Percentiles rank a stretch among this genome's conserved stretches.
phyloP scores from a whole-genome alignment of 2,888 invertebrate species.

The Tetragnatha montana region DNA sequence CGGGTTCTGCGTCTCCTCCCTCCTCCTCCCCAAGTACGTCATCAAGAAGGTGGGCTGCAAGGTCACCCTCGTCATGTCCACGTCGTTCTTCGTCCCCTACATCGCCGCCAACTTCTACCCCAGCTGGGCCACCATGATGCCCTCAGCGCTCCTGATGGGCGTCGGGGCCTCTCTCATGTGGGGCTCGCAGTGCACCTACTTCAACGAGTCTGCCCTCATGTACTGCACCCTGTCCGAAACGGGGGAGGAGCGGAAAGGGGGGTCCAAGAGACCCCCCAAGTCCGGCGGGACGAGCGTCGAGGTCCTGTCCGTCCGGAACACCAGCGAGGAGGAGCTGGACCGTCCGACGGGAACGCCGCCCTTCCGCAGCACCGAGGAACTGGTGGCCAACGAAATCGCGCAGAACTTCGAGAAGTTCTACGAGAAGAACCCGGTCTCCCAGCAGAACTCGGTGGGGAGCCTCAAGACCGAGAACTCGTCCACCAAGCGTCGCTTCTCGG shows the following conservation, averaged over 20 bases:
- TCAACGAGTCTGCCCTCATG: conserved; percentile 93
- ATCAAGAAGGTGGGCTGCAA: conserved; percentile 96
- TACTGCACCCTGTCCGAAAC: conserved; percentile 77
- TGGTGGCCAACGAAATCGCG: not conserved
- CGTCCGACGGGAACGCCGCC: not conserved
- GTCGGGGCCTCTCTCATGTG: conserved; percentile 97
- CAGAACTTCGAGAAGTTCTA: not conserved
- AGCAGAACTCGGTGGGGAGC: not conserved
- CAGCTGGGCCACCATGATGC: conserved; percentile 89
- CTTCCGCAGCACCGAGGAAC: not conserved
- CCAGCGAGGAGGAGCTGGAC: not conserved
- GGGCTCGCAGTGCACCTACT: conserved; percentile 98
- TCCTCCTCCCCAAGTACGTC: conserved; percentile 94
- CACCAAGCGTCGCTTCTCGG: not conserved
- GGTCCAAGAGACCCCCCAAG: not conserved
- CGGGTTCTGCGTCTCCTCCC: conserved; percentile 93
- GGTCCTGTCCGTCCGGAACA: not conserved
- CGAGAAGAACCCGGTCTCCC: not conserved
- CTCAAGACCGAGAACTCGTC: not conserved
- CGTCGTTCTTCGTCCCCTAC: conserved; percentile 95
- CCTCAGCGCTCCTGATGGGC: conserved; percentile 93
- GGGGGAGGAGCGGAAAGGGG: not conserved
- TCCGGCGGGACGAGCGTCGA: not conserved
- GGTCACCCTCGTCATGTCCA: conserved; percentile 94
- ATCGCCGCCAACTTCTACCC: conserved; percentile 96